These are phyloP conservation scores for Rhizoglyphus robini DNA, from an alignment of 1,140 invertebrate genomes.

Conservation along the genomic window DNA sequence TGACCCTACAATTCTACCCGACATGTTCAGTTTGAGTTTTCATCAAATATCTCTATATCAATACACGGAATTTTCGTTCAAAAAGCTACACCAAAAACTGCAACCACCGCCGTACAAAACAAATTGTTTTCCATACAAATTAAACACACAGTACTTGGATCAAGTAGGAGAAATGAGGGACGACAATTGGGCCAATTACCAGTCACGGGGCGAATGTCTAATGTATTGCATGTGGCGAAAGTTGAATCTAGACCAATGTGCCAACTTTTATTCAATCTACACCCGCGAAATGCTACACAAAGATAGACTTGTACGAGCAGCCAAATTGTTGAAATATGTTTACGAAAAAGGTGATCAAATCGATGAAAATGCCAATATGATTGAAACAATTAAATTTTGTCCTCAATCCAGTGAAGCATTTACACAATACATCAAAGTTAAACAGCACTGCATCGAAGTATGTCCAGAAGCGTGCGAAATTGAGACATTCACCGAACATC, in stretches of 20 bases:
- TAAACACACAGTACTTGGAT: not conserved
- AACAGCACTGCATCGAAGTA: not conserved
- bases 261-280: not conserved
- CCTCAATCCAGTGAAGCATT: not conserved
- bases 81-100: not conserved
- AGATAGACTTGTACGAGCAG: not conserved
- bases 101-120: not conserved
- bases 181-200: not conserved
- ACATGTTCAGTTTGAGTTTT: not conserved
- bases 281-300: not conserved
- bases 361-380: not conserved
- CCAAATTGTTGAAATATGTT: not conserved
- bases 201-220: slow-evolving; percentile 1
- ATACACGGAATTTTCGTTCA: not conserved
- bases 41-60: not conserved
- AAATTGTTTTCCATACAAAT: slow-evolving; percentile 4
- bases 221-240: not conserved
- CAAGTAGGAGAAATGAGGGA: not conserved
- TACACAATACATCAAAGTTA: not conserved
- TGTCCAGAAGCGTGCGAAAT: not conserved
- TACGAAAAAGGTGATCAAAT: not conserved
- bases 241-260: not conserved
- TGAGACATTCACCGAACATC: not conserved
- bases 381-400: not conserved
- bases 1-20: not conserved